A percentile compares a stretch with the other conserved stretches of the same genome.
Conservation (phyloP, 1,140 invertebrate species). For the Drosophila saltans region DNA sequence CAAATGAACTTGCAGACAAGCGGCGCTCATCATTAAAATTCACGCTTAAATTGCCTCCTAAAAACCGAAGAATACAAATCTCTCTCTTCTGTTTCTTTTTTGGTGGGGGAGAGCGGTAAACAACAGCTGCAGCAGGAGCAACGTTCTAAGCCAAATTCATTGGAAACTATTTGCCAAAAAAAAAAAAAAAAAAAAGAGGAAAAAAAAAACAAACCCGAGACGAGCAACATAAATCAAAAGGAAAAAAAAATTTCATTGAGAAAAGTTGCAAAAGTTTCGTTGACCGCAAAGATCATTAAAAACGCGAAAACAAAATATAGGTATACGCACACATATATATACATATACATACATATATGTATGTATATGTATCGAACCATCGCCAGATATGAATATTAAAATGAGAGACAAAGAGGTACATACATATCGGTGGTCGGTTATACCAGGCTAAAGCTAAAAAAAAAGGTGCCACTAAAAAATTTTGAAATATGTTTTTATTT, state of each 20-base stretch:
- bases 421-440: background rate
- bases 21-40: constrained; percentile 79
- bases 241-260: constrained; percentile 76
- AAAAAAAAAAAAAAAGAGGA: constrained; percentile 26
- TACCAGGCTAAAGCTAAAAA: constrained; percentile 4
- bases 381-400: constrained; percentile 62
- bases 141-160: constrained; percentile 76
- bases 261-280: constrained; percentile 68
- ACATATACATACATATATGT: background rate
- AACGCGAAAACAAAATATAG: constrained; percentile 33
- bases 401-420: constrained; percentile 37
- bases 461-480: constrained; percentile 81
- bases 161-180: constrained; percentile 80
- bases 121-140: constrained; percentile 43
- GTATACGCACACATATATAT: background rate
- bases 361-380: background rate
- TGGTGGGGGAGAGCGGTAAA: background rate
- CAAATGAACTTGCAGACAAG: constrained; percentile 73
- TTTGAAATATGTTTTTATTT: constrained; percentile 82
- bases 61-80: constrained; percentile 16
- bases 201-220: constrained; percentile 6
- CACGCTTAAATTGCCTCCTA: constrained; percentile 75
- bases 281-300: constrained; percentile 60
- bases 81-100: background rate
- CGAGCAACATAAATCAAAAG: constrained; percentile 62